phyloP scores from a whole-genome alignment of 2,888 invertebrate genomes.

The Pimpla rufipes region DNA sequence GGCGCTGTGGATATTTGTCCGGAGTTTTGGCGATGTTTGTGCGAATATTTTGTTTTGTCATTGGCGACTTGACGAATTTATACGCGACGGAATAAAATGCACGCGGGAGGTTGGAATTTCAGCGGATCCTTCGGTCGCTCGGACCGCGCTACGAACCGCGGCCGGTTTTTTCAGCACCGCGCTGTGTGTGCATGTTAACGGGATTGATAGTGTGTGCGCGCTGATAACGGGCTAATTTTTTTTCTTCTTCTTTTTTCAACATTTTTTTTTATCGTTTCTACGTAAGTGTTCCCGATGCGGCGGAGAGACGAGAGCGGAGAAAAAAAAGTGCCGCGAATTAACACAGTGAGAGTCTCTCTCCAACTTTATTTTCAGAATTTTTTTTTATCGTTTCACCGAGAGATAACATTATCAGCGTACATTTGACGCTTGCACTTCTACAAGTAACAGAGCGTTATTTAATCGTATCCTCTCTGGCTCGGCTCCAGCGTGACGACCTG shows the following conservation, averaged over 20 bases:
- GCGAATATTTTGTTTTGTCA: constrained; percentile 39
- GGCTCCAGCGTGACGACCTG: constrained; percentile 84
- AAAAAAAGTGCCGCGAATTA: constrained; percentile 38
- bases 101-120: constrained; percentile 16
- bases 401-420: constrained; percentile 85
- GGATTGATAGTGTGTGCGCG: constrained; percentile 49
- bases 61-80: constrained; percentile 20
- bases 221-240: constrained; percentile 57
- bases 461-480: constrained; percentile 83
- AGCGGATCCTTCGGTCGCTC: constrained; percentile 39
- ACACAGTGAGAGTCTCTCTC: constrained; percentile 72
- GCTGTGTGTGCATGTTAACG: constrained; percentile 23
- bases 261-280: constrained; percentile 63
- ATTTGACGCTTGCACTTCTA: constrained; percentile 85
- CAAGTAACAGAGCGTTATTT: constrained; percentile 84
- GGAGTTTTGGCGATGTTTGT: constrained; percentile 46
- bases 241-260: constrained; percentile 22
- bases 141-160: constrained; percentile 10
- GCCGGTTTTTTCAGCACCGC: background rate
- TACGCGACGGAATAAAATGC: constrained; percentile 38
- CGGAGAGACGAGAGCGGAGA: constrained; percentile 18
- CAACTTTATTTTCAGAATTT: constrained; percentile 82
- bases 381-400: constrained; percentile 84
- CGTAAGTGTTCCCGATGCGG: constrained; percentile 52
- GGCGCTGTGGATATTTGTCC: constrained; percentile 55